Conservation (phyloP, 2,888 invertebrate genomes). For the Girardia tigrina region DNA sequence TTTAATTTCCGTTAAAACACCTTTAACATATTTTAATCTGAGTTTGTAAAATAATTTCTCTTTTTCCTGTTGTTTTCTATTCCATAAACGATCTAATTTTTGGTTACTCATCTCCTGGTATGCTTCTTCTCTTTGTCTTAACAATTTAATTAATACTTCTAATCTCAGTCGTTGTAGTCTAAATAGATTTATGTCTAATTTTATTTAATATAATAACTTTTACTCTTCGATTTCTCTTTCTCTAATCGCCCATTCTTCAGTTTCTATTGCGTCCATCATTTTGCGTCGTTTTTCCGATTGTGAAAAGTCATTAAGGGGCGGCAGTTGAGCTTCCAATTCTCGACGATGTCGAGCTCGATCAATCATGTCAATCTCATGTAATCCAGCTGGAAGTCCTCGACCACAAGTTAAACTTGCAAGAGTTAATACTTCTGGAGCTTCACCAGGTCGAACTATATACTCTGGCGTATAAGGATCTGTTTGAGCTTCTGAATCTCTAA, state of each 20-base stretch:
- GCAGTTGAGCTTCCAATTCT: conserved; percentile 57
- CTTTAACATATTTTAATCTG: conserved; percentile 48
- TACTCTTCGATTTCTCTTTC: conserved; percentile 58
- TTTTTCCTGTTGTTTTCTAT: conserved; percentile 47
- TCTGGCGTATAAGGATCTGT: conserved; percentile 65
- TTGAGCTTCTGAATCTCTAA: conserved; percentile 64
- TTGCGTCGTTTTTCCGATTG: conserved; percentile 57
- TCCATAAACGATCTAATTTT: conserved; percentile 49
- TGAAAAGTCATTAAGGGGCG: conserved; percentile 53
- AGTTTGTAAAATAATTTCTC: conserved; percentile 45
- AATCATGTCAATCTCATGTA: conserved; percentile 57
- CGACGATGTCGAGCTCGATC: conserved; percentile 60
- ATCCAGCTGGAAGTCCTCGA: conserved; percentile 57
- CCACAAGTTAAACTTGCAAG: conserved; percentile 56
- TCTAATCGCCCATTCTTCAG: conserved; percentile 68
- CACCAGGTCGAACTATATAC: conserved; percentile 52
- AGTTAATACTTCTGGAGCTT: conserved; percentile 59
- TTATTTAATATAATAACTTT: conserved; percentile 33
- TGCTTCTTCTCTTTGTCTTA: conserved; percentile 54
- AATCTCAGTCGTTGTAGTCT: conserved; percentile 47
- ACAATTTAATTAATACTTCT: conserved; percentile 59
- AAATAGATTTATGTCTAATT: conserved; percentile 27
- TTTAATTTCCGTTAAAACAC: conserved; percentile 40
- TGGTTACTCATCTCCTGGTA: conserved; percentile 48
- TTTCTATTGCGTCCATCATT: conserved; percentile 66